Conservation (phyloP, 1,140 invertebrate species). For the Platyscapa corneri region DNA sequence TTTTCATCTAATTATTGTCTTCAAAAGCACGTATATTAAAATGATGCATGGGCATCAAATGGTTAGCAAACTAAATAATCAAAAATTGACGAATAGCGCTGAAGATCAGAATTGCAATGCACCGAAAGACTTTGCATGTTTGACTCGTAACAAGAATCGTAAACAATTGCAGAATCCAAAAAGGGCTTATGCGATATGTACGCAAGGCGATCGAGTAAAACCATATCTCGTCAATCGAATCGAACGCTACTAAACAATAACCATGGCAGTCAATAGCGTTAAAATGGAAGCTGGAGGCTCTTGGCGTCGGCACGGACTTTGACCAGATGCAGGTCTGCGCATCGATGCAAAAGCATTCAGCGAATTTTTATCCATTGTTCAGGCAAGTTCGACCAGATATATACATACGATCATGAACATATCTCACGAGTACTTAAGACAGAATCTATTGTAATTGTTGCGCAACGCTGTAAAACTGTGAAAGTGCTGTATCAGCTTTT, state of each 20-base stretch:
- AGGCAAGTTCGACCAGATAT: background rate
- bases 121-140: constrained; percentile 16
- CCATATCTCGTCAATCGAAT: constrained; percentile 39
- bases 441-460: background rate
- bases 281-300: constrained; percentile 27
- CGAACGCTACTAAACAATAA: constrained; percentile 29
- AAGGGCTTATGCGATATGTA: constrained; percentile 24
- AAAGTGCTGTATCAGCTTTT: background rate
- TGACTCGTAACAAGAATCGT: constrained; percentile 34
- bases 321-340: background rate
- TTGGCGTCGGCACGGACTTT: background rate
- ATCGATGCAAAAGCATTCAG: background rate
- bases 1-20: background rate
- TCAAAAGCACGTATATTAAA: background rate
- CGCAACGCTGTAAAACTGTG: background rate
- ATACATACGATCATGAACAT: background rate
- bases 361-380: background rate
- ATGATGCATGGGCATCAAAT: background rate
- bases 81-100: constrained; percentile 9
- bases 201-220: background rate
- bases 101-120: background rate
- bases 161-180: constrained; percentile 44
- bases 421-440: background rate
- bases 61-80: constrained; percentile 21
- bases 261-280: constrained; percentile 41